These are phyloP conservation scores for Melanostigma gelatinosum DNA, from an alignment of 2,113 vertebrate species.

Conservation along the genomic window DNA sequence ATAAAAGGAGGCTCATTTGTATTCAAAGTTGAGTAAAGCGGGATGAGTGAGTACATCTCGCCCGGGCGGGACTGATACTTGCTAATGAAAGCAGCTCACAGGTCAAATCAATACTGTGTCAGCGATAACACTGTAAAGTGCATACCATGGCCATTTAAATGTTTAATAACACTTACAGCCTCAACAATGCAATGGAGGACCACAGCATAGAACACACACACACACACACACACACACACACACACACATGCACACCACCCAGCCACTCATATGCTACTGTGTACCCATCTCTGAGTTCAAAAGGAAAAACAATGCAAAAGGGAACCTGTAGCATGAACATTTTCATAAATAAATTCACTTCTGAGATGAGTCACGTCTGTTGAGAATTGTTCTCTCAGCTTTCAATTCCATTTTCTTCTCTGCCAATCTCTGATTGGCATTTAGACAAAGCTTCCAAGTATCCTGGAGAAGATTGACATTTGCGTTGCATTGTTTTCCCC, in stretches of 20 bases:
- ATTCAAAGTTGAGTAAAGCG: slow-evolving; percentile 60
- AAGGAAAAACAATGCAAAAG: slow-evolving; percentile 15
- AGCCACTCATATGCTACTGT: background rate
- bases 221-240: background rate
- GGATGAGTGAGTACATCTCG: slow-evolving; percentile 53
- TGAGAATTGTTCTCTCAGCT: slow-evolving; percentile 52
- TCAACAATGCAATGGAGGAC: slow-evolving; percentile 14
- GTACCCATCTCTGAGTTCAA: background rate
- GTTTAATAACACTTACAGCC: slow-evolving; percentile 45
- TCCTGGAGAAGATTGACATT: slow-evolving; percentile 59
- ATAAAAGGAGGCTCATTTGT: slow-evolving; percentile 72
- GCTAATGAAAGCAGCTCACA: slow-evolving; percentile 70
- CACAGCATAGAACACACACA: slow-evolving; percentile 11
- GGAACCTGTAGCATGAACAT: slow-evolving; percentile 39
- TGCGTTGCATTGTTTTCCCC: slow-evolving; percentile 28
- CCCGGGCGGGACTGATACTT: slow-evolving; percentile 45
- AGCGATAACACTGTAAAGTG: slow-evolving; percentile 66
- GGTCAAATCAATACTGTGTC: slow-evolving; percentile 71
- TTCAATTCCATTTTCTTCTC: slow-evolving; percentile 57
- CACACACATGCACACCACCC: background rate
- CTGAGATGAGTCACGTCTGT: slow-evolving; percentile 55
- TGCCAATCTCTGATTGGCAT: slow-evolving; percentile 62
- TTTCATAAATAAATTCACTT: slow-evolving; percentile 45
- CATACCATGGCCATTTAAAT: slow-evolving; percentile 49
- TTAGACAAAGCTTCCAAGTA: slow-evolving; percentile 63